Percentiles rank a stretch among this genome's conserved stretches.
Conservation (phyloP, 2,797 vertebrate species). For the Tenualosa ilisha region DNA sequence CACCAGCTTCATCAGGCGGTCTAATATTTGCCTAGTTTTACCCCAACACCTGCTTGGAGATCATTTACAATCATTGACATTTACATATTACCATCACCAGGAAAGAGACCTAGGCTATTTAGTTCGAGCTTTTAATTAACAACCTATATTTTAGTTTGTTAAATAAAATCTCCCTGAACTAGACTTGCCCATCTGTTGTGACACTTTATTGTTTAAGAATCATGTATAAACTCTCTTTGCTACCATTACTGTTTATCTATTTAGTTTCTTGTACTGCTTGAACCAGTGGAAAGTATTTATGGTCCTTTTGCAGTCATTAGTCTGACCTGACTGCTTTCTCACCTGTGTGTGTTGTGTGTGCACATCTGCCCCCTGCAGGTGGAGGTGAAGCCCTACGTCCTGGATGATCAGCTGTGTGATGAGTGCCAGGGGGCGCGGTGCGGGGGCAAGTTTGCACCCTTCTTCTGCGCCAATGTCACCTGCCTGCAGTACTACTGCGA, state of each 20-base stretch:
- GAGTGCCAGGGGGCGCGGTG: slow-evolving; percentile 98
- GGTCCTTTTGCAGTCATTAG: no score
- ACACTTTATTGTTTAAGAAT: no score
- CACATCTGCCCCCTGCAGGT: slow-evolving; percentile 73
- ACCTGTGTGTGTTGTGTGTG: neutral
- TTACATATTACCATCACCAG: neutral
- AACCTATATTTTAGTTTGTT: neutral
- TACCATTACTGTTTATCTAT: neutral
- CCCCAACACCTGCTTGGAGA: neutral
- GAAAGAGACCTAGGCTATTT: neutral
- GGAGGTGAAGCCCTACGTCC: slow-evolving; percentile 98
- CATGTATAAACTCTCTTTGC: no score
- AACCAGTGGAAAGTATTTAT: neutral
- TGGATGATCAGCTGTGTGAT: slow-evolving; percentile 98
- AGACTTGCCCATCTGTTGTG: no score
- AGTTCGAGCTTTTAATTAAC: neutral
- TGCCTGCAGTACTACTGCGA: slow-evolving; percentile 99
- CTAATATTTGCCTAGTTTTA: no score
- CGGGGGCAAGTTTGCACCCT: slow-evolving; percentile 95
- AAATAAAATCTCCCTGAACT: no score
- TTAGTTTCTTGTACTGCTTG: neutral
- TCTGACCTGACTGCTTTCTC: neutral
- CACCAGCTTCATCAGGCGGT: no score
- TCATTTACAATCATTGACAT: neutral
- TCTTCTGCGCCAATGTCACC: slow-evolving; percentile 99